phyloP scores from a whole-genome alignment of 2,113 vertebrate genomes.

The Ascaphus truei region DNA sequence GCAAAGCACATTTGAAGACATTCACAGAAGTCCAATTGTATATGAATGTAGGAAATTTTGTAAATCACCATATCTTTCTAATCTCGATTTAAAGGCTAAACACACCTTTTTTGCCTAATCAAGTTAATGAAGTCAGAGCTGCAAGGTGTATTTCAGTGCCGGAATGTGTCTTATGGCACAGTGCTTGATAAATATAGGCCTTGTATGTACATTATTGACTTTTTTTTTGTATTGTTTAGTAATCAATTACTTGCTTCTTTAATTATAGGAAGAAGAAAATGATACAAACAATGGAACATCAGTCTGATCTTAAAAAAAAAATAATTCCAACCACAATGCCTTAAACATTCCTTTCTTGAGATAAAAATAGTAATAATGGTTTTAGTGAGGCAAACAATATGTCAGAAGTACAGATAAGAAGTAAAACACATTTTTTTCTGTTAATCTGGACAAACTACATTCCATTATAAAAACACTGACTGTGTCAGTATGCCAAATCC shows the following conservation, averaged over 20 bases:
- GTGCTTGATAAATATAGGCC: too few species aligned
- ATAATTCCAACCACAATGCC: conserved; percentile 70
- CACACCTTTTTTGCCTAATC: too few species aligned
- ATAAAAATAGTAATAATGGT: conserved; percentile 51
- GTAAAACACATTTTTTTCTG: conserved; percentile 39
- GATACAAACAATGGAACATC: conserved; percentile 66
- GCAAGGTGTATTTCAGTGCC: too few species aligned
- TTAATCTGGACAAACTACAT: conserved; percentile 49
- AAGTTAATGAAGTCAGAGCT: too few species aligned
- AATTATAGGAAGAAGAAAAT: conserved; percentile 54
- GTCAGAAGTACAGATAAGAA: conserved; percentile 48
- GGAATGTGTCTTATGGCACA: too few species aligned
- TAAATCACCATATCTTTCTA: too few species aligned
- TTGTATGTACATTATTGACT: too few species aligned
- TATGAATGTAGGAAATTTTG: too few species aligned
- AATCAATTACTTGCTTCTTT: conserved; percentile 3
- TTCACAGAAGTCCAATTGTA: too few species aligned
- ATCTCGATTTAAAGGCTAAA: too few species aligned
- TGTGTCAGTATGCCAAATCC: neutral
- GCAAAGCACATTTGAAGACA: too few species aligned
- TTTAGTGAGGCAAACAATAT: conserved; percentile 48
- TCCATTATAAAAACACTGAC: conserved; percentile 31
- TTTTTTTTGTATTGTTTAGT: too few species aligned
- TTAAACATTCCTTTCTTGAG: conserved; percentile 73
- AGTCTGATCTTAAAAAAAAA: conserved; percentile 56